phyloP scores from a whole-genome alignment of 2,888 invertebrate genomes.

The Plemyria rubiginata region DNA sequence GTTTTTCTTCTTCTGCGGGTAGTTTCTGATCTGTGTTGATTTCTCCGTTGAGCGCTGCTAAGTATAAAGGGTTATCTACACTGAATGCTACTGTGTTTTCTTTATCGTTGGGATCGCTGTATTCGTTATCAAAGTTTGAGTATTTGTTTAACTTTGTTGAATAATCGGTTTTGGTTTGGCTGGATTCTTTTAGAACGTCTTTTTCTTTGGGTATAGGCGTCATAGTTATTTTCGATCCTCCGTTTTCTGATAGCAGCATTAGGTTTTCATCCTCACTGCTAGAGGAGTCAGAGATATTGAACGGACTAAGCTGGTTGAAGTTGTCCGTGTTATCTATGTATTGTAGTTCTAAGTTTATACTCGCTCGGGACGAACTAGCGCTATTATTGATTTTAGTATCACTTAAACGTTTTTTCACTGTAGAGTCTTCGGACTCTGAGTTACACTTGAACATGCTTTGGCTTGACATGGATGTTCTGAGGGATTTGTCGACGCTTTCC shows the following conservation, averaged over 20 bases:
- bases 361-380: constrained; percentile 70
- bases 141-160: constrained; percentile 76
- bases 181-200: constrained; percentile 73
- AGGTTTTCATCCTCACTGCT: constrained; percentile 81
- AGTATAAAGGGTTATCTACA: constrained; percentile 75
- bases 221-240: constrained; percentile 79
- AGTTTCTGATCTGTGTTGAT: constrained; percentile 62
- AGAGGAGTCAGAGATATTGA: constrained; percentile 72
- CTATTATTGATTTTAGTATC: constrained; percentile 76
- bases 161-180: constrained; percentile 67
- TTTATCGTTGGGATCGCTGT: constrained; percentile 77
- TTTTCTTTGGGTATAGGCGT: constrained; percentile 69
- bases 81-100: constrained; percentile 72
- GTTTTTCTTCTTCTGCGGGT: constrained; percentile 41
- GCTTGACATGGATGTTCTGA: constrained; percentile 66
- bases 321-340: constrained; percentile 69
- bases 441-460: constrained; percentile 71
- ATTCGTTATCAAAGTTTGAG: constrained; percentile 77
- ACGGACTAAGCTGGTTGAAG: constrained; percentile 63
- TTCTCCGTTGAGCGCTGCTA: constrained; percentile 75
- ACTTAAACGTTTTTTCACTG: constrained; percentile 74
- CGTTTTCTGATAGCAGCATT: constrained; percentile 77
- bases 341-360: constrained; percentile 73
- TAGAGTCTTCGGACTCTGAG: constrained; percentile 77
- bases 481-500: constrained; percentile 69